Evolutionary conservation across 1,140 invertebrate species (phyloP).

Genomic region (Ceratina australensis): DNA sequence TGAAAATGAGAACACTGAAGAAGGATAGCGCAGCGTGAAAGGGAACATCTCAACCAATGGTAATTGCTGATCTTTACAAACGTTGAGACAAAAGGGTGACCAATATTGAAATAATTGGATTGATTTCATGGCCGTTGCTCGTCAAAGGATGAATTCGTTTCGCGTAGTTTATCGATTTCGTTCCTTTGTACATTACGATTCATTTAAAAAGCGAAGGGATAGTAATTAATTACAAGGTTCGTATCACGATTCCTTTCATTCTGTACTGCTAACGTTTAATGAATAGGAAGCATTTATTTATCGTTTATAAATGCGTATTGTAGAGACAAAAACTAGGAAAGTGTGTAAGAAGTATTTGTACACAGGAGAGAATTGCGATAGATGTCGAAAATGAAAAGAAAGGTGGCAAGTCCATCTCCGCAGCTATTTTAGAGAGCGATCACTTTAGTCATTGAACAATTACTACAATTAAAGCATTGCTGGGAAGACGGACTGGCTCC

Average conservation of each 20-base stretch:
- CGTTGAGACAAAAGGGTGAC: neutral
- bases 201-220: neutral
- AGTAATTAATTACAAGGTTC: neutral
- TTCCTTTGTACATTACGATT: neutral
- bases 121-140: neutral
- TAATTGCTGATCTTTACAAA: neutral
- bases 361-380: neutral
- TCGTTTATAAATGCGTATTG: too few relatives aligned
- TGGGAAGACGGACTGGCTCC: neutral
- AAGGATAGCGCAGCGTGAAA: too few relatives aligned
- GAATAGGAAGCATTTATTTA: too few relatives aligned
- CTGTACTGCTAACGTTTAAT: neutral
- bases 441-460: constrained; percentile 4
- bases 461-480: constrained; percentile 39
- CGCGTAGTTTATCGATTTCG: constrained; percentile 3
- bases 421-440: neutral
- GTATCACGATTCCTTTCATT: neutral
- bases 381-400: neutral
- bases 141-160: neutral
- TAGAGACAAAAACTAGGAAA: too few relatives aligned
- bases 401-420: neutral
- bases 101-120: neutral
- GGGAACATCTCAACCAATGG: too few relatives aligned
- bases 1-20: too few relatives aligned
- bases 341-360: too few relatives aligned